Evolutionary conservation across 1,140 invertebrate genomes (phyloP).

Genomic region (Lycorma delicatula): DNA sequence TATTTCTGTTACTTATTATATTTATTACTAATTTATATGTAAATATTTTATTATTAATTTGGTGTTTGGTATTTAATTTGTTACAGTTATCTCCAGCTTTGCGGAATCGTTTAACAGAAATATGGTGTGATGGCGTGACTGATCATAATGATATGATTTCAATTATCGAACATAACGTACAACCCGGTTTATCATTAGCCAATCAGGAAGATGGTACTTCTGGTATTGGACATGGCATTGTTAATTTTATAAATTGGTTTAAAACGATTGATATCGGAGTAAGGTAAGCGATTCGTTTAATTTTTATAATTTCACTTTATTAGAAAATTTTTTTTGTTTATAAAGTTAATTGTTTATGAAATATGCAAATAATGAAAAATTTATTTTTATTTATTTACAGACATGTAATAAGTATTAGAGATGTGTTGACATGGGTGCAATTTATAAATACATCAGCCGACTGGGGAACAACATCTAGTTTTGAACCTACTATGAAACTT

Average conservation of each 20-base stretch:
- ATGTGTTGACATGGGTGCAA: conserved; percentile 85
- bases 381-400: conserved; percentile 35
- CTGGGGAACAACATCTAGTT: neutral
- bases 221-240: conserved; percentile 56
- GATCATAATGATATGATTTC: conserved; percentile 59
- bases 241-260: conserved; percentile 77
- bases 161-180: conserved; percentile 68
- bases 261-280: conserved; percentile 61
- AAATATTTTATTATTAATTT: no score
- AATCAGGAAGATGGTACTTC: conserved; percentile 47
- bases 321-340: conserved; percentile 2
- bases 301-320: conserved; percentile 19
- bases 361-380: neutral
- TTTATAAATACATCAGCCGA: conserved; percentile 69
- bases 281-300: conserved; percentile 35
- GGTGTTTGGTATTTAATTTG: no score
- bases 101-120: conserved; percentile 96
- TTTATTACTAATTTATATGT: no score
- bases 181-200: conserved; percentile 40
- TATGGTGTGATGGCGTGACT: conserved; percentile 84
- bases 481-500: conserved; percentile 39
- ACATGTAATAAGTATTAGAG: conserved; percentile 82
- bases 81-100: conserved; percentile 84
- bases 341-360: neutral
- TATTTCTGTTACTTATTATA: no score